Conservation (phyloP, 2,113 vertebrate genomes). For the Mus pahari region DNA sequence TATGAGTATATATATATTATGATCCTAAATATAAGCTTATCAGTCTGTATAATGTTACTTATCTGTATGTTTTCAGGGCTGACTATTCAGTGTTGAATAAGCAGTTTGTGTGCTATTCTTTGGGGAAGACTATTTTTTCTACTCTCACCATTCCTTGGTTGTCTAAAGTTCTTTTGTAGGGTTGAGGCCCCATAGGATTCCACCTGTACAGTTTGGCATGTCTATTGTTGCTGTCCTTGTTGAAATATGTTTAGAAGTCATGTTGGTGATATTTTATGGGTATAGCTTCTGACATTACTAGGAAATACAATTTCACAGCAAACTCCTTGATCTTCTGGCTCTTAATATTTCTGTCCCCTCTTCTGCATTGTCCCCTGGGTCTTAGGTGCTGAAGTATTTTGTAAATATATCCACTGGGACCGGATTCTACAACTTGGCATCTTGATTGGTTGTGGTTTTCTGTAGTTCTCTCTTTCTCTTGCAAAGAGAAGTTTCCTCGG, state of each 20-base stretch:
- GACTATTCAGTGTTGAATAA: background rate
- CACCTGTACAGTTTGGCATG: background rate
- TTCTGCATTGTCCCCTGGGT: background rate
- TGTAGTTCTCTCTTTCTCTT: background rate
- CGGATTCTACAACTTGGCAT: too few relatives aligned
- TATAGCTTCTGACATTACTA: background rate
- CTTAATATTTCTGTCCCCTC: background rate
- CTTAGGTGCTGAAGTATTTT: background rate
- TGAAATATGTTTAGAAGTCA: background rate
- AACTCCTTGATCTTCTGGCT: background rate
- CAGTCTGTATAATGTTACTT: background rate
- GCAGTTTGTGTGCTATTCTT: background rate
- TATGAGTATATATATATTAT: background rate
- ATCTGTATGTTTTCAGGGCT: background rate
- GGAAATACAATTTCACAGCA: background rate
- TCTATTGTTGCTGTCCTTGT: background rate
- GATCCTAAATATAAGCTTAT: background rate
- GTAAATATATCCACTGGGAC: background rate
- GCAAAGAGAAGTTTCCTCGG: background rate
- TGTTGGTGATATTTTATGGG: background rate
- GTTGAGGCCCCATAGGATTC: background rate
- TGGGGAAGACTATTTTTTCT: background rate
- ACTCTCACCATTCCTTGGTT: background rate
- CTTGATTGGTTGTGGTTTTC: background rate
- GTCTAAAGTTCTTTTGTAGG: background rate